These are phyloP conservation scores for Bombus picipes DNA, from an alignment of 1,140 invertebrate genomes.

Conservation along the genomic window DNA sequence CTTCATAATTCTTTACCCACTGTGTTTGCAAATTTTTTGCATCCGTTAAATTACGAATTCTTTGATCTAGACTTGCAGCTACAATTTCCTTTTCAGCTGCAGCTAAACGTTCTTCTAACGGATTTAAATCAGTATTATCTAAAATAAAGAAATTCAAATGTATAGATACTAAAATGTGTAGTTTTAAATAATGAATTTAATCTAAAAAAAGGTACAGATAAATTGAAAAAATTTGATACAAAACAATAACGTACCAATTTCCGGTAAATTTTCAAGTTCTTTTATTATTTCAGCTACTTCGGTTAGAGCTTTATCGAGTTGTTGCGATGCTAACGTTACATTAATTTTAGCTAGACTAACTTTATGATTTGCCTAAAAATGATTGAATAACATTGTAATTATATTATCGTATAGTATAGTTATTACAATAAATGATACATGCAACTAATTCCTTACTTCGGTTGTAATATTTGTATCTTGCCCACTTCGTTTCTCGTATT, in stretches of 20 bases:
- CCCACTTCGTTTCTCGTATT: constrained; percentile 88
- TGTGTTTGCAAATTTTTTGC: constrained; percentile 89
- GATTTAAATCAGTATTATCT: constrained; percentile 87
- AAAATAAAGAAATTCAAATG: constrained; percentile 58
- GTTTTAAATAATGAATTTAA: background rate
- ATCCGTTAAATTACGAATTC: constrained; percentile 88
- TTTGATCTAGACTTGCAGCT: constrained; percentile 89
- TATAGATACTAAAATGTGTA: background rate
- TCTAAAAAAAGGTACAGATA: background rate
- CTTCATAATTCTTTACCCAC: constrained; percentile 91
- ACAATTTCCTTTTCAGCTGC: constrained; percentile 89
- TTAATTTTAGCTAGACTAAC: constrained; percentile 94
- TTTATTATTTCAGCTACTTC: constrained; percentile 91
- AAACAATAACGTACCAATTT: constrained; percentile 84
- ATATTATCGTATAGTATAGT: background rate
- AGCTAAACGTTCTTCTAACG: constrained; percentile 88
- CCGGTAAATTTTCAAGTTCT: constrained; percentile 90
- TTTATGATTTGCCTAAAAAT: constrained; percentile 86
- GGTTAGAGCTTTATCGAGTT: constrained; percentile 90
- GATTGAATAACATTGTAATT: background rate
- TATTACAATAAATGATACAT: background rate
- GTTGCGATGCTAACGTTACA: constrained; percentile 89
- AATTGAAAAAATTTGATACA: background rate
- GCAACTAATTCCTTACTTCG: constrained; percentile 85
- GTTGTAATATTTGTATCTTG: constrained; percentile 89